Evolutionary conservation across 2,113 vertebrate genomes (phyloP).

Genomic region (Chelonoidis abingdonii): DNA sequence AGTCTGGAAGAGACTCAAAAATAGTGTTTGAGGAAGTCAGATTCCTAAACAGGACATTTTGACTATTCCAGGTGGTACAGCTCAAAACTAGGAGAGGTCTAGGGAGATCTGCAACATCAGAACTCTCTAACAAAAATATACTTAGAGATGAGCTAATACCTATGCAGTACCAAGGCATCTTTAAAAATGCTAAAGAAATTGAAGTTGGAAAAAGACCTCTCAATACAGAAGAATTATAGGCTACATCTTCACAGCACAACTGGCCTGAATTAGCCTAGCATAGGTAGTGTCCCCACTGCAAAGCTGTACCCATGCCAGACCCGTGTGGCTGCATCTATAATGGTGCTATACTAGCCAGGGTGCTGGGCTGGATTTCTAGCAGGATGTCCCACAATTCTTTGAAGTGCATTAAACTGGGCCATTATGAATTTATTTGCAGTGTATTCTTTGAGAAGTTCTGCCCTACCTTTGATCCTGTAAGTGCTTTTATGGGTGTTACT

Average conservation of each 20-base stretch:
- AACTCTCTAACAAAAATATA: not conserved
- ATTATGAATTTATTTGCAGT: not conserved
- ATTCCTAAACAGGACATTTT: not conserved
- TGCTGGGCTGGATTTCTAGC: not conserved
- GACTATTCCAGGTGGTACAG: not conserved
- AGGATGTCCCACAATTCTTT: not conserved
- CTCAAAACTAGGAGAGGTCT: not conserved
- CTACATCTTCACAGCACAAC: not conserved
- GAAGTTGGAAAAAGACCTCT: not conserved
- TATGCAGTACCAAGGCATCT: not conserved
- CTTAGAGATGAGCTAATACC: too few relatives aligned
- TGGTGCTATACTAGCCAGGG: not conserved
- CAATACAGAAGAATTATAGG: not conserved
- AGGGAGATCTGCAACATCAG: not conserved
- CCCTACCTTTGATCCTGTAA: not conserved
- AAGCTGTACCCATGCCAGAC: not conserved
- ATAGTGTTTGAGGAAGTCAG: not conserved
- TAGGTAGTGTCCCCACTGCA: too few relatives aligned
- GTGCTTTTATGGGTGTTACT: not conserved
- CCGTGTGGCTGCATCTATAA: not conserved
- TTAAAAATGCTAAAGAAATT: not conserved
- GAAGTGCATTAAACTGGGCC: not conserved
- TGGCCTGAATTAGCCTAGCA: not conserved
- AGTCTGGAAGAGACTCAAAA: not conserved
- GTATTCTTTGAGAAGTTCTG: not conserved